Evolutionary conservation across 2,113 vertebrate species (phyloP), one percentile per base, ranked within the genome.

Genomic region (Stigmatopora argus): DNA sequence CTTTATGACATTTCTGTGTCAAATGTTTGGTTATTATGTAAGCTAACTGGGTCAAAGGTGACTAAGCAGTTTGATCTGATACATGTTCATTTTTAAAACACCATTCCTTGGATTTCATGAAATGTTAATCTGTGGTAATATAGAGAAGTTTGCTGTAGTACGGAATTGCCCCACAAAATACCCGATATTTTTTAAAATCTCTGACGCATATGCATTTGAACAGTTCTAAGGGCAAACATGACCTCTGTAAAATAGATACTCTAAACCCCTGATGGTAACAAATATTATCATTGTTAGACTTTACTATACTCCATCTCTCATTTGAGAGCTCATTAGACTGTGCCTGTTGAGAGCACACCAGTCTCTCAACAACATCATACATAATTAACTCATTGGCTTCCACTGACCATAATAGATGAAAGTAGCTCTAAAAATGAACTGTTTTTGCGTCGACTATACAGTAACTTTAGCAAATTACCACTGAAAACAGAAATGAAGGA

Each of bases 351-450:
- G 72, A 64, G 64, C 6, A 34, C 48, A 64, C 15, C 51, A 34
- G 60, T 34, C 14, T 0, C 2, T 46, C 21, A 6, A 3, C 66
- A 15, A 12, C 26, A 47, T 68, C 31, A 65, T 48, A 66, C 47
- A 35, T 45, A 62, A 68, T 64, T 60, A 69, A 67, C 6, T 41
- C 38, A 41, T 41, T 41, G 38, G 38, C 38, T 41, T 7, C 38
- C 38, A 41, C 9, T 41, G 38, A 41, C 38, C 7, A 8, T 41
- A 10, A 41, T 41, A 41, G 38, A 41, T 41, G 38, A 41, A 41
- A 41, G 38, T 41, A 8, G 38, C 38, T 41, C 38, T 41, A 41
- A 41, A 41, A 41, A 41, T 41, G 38, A 41, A 41, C 38, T 41
- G 38, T 41, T 41, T 41, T 8, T 41, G 4, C 38, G 9, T 41